Evolutionary conservation across 2,113 vertebrate genomes (phyloP).

Genomic region (Xiphophorus couchianus): DNA sequence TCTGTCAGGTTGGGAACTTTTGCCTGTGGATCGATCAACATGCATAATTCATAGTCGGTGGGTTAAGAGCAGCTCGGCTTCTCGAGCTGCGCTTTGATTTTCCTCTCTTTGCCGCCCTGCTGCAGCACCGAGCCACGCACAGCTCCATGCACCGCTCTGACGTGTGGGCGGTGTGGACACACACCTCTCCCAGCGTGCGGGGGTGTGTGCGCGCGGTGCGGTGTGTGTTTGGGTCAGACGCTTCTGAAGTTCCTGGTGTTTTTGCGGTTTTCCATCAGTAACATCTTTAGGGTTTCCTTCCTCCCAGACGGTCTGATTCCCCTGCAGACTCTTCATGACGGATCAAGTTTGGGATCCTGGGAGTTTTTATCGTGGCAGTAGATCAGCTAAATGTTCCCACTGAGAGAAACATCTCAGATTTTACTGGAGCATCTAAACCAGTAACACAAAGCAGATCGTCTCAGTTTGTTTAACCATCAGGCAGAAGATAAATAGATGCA

Average conservation of each 20-base stretch:
- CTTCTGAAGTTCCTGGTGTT: constrained; percentile 11
- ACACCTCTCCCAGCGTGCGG: not conserved
- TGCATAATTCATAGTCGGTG: constrained; percentile 77
- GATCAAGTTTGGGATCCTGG: constrained; percentile 22
- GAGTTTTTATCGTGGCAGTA: not conserved
- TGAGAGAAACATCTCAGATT: not conserved
- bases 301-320: constrained; percentile 1
- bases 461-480: too few species aligned
- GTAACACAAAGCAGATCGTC: not conserved
- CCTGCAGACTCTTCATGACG: constrained; percentile 9
- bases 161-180: constrained; percentile 34
- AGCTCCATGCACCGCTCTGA: constrained; percentile 21
- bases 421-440: not conserved
- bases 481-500: too few species aligned
- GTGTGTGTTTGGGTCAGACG: constrained; percentile 1
- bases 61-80: constrained; percentile 64
- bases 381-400: constrained; percentile 1
- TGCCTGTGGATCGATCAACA: constrained; percentile 69
- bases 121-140: constrained; percentile 51
- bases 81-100: constrained; percentile 62
- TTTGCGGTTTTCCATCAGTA: constrained; percentile 23
- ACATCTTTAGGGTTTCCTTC: constrained; percentile 16
- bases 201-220: not conserved
- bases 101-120: constrained; percentile 44
- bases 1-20: constrained; percentile 64